Base-by-base conservation (phyloP, 2,113 vertebrate species). In the Cololabis saira region DNA sequence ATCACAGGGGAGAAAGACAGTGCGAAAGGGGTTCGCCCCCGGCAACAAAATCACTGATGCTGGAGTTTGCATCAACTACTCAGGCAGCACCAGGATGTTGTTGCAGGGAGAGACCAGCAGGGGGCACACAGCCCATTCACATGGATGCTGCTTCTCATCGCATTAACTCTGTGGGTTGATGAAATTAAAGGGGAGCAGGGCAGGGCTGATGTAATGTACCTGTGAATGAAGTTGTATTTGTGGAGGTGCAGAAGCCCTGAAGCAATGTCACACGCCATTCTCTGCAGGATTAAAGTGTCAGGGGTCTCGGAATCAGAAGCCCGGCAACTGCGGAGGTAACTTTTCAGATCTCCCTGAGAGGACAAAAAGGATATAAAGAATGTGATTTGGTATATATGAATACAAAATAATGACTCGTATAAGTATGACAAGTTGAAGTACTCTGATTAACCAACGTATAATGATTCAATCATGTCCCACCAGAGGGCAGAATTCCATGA, bases 1-100 rank as follows among this genome's bases (percentile, higher is more conserved):
- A 61, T 49, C 53, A 33, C 63, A 57, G 15, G 51, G 19, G 13
- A 47, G 68, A 52, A 57, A 47, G 40, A 41, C 30, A 19, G 54
- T 37, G 58, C 0, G 67, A 70, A 2, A 67, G 55, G 50, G 77
- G 93, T 48, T 91, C 93, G 21, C 94, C 96, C 93, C 94, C 94
- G 78, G 95, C 97, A 99, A 99, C 98, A 99, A 99, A 99, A 99
- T 99, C 98, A 98, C 98, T 99, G 98, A 99, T 99, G 98, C 98
- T 99, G 98, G 98, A 99, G 98, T 96, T 83, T 92, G 81, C 57
- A 22, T 88, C 76, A 90, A 84, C 83, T 88, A 96, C 95, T 95
- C 97, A 94, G 94, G 95, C 98, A 99, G 98, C 97, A 98, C 95
- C 98, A 98, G 97, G 98, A 99, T 99, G 93, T 97, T 99, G 98